Evolutionary conservation across 2,797 vertebrate species (phyloP).

Genomic region (Thaleichthys pacificus): DNA sequence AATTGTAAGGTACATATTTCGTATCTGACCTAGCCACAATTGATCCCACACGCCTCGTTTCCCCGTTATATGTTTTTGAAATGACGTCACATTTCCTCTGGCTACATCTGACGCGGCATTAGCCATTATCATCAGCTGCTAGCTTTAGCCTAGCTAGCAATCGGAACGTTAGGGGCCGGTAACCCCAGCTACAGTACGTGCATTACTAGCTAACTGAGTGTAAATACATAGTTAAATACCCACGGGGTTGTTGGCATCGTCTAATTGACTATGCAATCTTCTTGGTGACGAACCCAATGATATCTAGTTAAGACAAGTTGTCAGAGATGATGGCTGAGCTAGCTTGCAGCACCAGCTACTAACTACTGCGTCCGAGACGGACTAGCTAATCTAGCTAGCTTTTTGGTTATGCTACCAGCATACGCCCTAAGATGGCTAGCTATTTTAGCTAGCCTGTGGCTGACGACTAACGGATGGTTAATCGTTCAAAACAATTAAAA

Average conservation of each 20-base stretch:
- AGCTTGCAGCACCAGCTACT: neutral
- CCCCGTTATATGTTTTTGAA: neutral
- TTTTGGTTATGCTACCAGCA: neutral
- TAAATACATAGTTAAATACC: too few relatives aligned
- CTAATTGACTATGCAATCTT: too few relatives aligned
- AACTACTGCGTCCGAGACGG: too few relatives aligned
- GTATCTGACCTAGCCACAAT: neutral
- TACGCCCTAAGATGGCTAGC: neutral
- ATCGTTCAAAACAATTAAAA: too few relatives aligned
- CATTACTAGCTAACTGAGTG: too few relatives aligned
- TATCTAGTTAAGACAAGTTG: too few relatives aligned
- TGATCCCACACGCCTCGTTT: neutral
- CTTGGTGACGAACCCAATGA: too few relatives aligned
- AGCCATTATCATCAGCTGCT: constrained; percentile 11
- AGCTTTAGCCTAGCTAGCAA: constrained; percentile 17
- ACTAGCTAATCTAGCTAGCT: neutral
- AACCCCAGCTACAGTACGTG: too few relatives aligned
- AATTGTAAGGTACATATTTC: neutral
- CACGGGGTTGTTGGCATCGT: too few relatives aligned
- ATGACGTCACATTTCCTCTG: constrained; percentile 52
- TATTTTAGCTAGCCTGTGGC: neutral
- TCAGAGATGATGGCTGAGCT: constrained; percentile 18
- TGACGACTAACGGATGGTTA: too few relatives aligned
- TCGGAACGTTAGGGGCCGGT: too few relatives aligned
- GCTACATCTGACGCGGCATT: constrained; percentile 68